Percentiles rank a stretch among this genome's conserved stretches.
Evolutionary conservation across 1,140 invertebrate genomes (phyloP).

Genomic region (Lysiphlebus fabarum): DNA sequence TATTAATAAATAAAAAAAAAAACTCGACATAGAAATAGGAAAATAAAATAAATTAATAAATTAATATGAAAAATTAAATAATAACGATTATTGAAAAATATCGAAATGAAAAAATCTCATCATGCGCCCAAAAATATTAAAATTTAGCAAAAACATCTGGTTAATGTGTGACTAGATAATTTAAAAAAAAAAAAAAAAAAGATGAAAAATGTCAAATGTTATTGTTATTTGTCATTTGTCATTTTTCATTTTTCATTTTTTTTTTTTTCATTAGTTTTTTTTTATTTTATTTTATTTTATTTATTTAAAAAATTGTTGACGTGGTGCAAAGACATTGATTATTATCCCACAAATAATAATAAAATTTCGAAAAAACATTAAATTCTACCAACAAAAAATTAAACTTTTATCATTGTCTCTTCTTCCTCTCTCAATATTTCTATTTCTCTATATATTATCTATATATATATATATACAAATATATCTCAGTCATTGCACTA

Average conservation of each 20-base stretch:
- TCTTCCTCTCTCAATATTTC: no score
- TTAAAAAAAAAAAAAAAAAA: slow-evolving; percentile 39
- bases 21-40: slow-evolving; percentile 52
- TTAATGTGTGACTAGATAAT: slow-evolving; percentile 41
- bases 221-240: slow-evolving; percentile 32
- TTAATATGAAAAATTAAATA: slow-evolving; percentile 10
- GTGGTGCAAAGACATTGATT: not conserved
- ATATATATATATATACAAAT: no score
- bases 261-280: no score
- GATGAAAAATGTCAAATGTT: slow-evolving; percentile 29
- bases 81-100: slow-evolving; percentile 10
- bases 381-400: not conserved
- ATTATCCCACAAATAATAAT: not conserved
- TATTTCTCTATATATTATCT: no score
- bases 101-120: slow-evolving; percentile 16
- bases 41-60: slow-evolving; percentile 25
- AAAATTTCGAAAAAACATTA: not conserved
- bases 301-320: not conserved
- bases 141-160: slow-evolving; percentile 37
- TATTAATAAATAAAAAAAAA: slow-evolving; percentile 42
- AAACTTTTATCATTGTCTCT: not conserved
- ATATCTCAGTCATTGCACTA: slow-evolving; percentile 1
- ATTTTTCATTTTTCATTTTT: no score
- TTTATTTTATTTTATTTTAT: not conserved
- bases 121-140: slow-evolving; percentile 24